A percentile compares a stretch with the other conserved stretches of the same genome.
Conservation (phyloP, 30 jellyfish, hydroid and myxozoan genomes). For the Aurelia coerulea region DNA sequence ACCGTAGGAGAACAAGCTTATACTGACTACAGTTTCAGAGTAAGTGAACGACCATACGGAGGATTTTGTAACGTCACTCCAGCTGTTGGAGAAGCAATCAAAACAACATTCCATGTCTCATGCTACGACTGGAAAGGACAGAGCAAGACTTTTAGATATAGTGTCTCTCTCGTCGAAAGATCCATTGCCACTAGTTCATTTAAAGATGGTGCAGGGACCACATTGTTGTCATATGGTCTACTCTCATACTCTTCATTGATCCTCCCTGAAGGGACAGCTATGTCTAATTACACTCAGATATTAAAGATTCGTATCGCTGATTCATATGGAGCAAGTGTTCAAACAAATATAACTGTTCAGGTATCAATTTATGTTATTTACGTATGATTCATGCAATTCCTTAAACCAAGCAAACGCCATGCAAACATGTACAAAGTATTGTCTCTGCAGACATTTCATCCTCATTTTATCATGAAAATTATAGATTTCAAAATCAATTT, state of each 20-base stretch:
- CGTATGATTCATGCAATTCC: too few species aligned
- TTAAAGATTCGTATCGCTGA: neutral
- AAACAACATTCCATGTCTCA: neutral
- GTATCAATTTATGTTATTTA: neutral
- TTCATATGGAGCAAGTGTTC: conserved; percentile 4
- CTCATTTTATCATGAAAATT: too few species aligned
- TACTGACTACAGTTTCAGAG: neutral
- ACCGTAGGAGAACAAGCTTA: conserved; percentile 4
- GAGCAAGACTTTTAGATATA: neutral
- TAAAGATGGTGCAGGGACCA: neutral
- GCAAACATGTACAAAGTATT: too few species aligned
- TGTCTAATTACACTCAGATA: neutral
- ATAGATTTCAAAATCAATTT: too few species aligned
- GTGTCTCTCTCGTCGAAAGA: neutral
- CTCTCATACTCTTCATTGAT: neutral
- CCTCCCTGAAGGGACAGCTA: neutral
- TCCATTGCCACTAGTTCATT: neutral
- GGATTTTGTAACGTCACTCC: conserved; percentile 19
- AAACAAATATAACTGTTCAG: neutral
- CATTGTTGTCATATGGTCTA: conserved; percentile 5
- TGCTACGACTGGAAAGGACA: conserved; percentile 10
- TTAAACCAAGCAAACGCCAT: too few species aligned
- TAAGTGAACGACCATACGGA: neutral
- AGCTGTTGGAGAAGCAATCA: neutral
- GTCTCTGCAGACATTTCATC: too few species aligned